These are phyloP conservation scores for Leptodactylus fallax DNA, from an alignment of 2,797 vertebrate genomes.

Conservation along the genomic window DNA sequence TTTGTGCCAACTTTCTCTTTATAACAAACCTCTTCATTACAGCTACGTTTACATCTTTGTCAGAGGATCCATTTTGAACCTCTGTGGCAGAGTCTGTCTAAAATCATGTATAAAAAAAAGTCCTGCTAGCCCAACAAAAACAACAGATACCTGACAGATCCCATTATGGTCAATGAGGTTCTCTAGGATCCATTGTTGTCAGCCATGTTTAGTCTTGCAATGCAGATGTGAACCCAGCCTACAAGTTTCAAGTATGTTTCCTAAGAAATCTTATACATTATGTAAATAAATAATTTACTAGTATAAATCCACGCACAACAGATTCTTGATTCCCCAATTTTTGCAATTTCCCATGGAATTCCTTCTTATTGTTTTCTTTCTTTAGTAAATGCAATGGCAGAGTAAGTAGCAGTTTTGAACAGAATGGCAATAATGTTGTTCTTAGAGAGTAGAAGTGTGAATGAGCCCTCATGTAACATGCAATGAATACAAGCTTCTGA, in stretches of 20 bases:
- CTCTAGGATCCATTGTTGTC: no score
- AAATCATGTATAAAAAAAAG: no score
- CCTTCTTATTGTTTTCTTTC: constrained; percentile 3
- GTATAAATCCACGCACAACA: background rate
- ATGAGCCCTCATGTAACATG: constrained; percentile 22
- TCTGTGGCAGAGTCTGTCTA: no score
- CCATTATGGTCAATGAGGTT: no score
- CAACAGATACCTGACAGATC: no score
- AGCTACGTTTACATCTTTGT: no score
- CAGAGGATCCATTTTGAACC: no score
- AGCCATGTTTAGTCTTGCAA: no score
- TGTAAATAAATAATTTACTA: background rate
- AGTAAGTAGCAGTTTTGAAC: background rate
- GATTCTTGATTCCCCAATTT: constrained; percentile 12
- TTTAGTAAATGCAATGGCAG: constrained; percentile 10
- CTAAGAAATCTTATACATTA: background rate
- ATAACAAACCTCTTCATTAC: no score
- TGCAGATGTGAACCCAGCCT: no score
- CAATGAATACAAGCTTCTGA: constrained; percentile 40
- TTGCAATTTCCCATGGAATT: background rate
- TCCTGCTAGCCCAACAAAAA: no score
- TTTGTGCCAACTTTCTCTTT: no score
- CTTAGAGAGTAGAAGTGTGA: constrained; percentile 20
- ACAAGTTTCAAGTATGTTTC: background rate
- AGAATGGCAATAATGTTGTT: background rate